These are phyloP conservation scores for Butastur rufipennis DNA, from an alignment of 2,113 vertebrate species.

Conservation along the genomic window DNA sequence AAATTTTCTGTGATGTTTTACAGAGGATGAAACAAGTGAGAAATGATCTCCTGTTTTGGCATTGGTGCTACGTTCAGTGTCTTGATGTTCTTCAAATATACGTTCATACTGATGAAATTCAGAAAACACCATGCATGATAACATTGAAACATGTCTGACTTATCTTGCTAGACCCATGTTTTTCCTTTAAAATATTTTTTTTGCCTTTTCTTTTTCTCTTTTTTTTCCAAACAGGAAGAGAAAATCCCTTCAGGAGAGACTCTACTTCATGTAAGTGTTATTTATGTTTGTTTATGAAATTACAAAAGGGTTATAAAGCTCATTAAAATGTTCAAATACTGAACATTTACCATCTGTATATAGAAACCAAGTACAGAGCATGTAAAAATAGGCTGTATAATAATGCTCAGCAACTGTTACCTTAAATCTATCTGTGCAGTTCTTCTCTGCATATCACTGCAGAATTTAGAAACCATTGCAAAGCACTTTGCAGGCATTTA, in stretches of 20 bases:
- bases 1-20: neutral
- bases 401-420: slow-evolving; percentile 9
- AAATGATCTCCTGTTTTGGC: neutral
- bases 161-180: neutral
- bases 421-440: neutral
- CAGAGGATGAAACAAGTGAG: neutral
- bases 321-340: slow-evolving; percentile 3
- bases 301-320: slow-evolving; percentile 14
- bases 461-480: slow-evolving; percentile 8
- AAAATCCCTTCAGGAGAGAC: slow-evolving; percentile 62
- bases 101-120: neutral
- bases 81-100: neutral
- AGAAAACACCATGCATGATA: neutral
- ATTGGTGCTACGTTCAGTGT: neutral
- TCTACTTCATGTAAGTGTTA: slow-evolving; percentile 73
- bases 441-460: neutral
- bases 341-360: slow-evolving; percentile 30
- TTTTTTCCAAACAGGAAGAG: slow-evolving; percentile 51
- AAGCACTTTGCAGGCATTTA: slow-evolving; percentile 11
- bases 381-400: slow-evolving; percentile 23
- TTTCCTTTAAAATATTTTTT: slow-evolving; percentile 27
- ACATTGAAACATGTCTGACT: neutral
- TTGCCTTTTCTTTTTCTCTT: neutral
- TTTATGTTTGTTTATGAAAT: slow-evolving; percentile 58
- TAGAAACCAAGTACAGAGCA: slow-evolving; percentile 18